These are phyloP conservation scores for Physella acuta DNA, from an alignment of 1,140 invertebrate species.

Conservation along the genomic window DNA sequence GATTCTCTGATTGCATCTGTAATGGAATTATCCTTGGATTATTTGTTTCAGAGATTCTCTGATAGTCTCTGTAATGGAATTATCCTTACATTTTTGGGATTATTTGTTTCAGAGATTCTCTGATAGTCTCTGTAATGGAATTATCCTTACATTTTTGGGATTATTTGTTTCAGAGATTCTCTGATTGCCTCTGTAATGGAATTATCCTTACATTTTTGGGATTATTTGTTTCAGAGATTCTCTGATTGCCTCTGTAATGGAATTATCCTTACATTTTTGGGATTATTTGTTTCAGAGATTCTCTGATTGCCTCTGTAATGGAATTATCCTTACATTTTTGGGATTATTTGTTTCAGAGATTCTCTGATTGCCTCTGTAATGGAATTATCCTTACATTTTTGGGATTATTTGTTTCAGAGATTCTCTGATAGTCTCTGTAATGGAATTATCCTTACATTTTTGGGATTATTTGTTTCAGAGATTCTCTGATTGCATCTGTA, in stretches of 20 bases:
- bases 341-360: slow-evolving; percentile 71
- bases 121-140: slow-evolving; percentile 93
- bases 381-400: too few species aligned
- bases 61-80: slow-evolving; percentile 91
- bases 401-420: slow-evolving; percentile 71
- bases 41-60: slow-evolving; percentile 77
- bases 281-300: slow-evolving; percentile 72
- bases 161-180: slow-evolving; percentile 73
- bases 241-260: slow-evolving; percentile 88
- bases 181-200: slow-evolving; percentile 92
- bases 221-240: slow-evolving; percentile 74
- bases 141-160: too few species aligned
- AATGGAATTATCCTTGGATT: too few species aligned
- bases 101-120: slow-evolving; percentile 73
- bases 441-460: too few species aligned
- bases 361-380: slow-evolving; percentile 90
- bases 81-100: too few species aligned
- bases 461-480: slow-evolving; percentile 67
- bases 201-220: too few species aligned
- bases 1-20: slow-evolving; percentile 93
- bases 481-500: slow-evolving; percentile 90
- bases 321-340: too few species aligned
- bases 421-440: slow-evolving; percentile 86
- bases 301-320: slow-evolving; percentile 87
- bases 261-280: too few species aligned